Conservation (phyloP, 2,797 vertebrate species). For the Sparidentex hasta region DNA sequence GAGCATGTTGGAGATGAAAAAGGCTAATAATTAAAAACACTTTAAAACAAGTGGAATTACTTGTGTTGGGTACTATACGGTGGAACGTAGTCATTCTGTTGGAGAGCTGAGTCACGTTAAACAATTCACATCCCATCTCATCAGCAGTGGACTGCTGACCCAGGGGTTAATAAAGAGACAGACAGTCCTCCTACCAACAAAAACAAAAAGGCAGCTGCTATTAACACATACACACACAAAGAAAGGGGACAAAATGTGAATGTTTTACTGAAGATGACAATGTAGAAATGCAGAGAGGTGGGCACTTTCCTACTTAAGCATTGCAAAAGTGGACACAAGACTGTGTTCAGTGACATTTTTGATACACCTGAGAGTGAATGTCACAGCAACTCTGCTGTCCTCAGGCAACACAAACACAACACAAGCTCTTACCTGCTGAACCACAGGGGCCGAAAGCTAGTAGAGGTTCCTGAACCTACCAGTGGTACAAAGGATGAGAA, state of each 20-base stretch:
- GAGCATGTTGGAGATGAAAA: neutral
- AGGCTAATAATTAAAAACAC: neutral
- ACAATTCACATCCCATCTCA: neutral
- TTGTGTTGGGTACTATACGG: neutral
- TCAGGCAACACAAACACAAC: conserved; percentile 3
- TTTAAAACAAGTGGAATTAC: neutral
- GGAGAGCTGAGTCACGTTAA: neutral
- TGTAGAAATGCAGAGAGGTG: too few species aligned
- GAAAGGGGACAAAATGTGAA: neutral
- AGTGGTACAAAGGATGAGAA: neutral
- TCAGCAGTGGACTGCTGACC: neutral
- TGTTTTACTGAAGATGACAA: neutral
- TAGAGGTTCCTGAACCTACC: neutral
- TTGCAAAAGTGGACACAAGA: neutral
- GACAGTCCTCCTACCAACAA: neutral
- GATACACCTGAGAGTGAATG: conserved; percentile 15
- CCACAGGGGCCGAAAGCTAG: conserved; percentile 1
- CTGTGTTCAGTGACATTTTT: conserved; percentile 12
- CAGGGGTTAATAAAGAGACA: neutral
- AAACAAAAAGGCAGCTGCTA: neutral
- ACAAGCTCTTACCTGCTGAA: neutral
- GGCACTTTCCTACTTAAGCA: neutral
- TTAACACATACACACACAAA: neutral
- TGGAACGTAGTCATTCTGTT: neutral
- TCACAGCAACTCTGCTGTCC: conserved; percentile 16